Percentiles rank a stretch among this genome's conserved stretches.
phyloP scores from a whole-genome alignment of 2,888 invertebrate genomes.

The Nasonovia ribisnigri region DNA sequence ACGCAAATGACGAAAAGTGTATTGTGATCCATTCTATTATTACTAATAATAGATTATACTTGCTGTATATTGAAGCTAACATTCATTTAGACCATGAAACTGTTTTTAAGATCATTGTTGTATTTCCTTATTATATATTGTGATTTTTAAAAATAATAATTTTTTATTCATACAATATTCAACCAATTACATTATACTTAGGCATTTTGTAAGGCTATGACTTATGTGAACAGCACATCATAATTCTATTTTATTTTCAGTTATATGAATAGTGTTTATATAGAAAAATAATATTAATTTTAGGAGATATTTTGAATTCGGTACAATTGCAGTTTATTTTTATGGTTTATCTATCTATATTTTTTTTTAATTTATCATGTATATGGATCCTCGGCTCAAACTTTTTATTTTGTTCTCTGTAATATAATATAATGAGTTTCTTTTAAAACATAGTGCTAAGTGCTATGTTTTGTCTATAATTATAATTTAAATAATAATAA shows the following conservation, averaged over 20 bases:
- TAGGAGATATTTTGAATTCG: constrained; percentile 1
- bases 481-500: constrained; percentile 21
- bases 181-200: constrained; percentile 27
- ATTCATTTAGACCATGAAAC: constrained; percentile 42
- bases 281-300: not conserved
- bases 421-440: constrained; percentile 28
- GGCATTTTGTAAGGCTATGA: not conserved
- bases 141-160: constrained; percentile 40
- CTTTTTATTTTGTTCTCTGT: constrained; percentile 41
- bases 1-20: constrained; percentile 54
- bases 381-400: constrained; percentile 17
- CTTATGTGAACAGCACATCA: constrained; percentile 18
- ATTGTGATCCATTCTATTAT: constrained; percentile 58
- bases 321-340: constrained; percentile 17
- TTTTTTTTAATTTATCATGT: constrained; percentile 7
- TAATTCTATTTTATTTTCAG: constrained; percentile 39
- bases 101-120: constrained; percentile 38
- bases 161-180: constrained; percentile 24
- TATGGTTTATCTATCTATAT: not conserved
- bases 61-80: constrained; percentile 51
- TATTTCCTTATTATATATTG: constrained; percentile 37
- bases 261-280: not conserved
- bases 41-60: constrained; percentile 22
- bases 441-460: not conserved
- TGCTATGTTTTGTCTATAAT: constrained; percentile 35